Evolutionary conservation across 2,888 invertebrate genomes (phyloP).

Genomic region (Drosophila picticornis): DNA sequence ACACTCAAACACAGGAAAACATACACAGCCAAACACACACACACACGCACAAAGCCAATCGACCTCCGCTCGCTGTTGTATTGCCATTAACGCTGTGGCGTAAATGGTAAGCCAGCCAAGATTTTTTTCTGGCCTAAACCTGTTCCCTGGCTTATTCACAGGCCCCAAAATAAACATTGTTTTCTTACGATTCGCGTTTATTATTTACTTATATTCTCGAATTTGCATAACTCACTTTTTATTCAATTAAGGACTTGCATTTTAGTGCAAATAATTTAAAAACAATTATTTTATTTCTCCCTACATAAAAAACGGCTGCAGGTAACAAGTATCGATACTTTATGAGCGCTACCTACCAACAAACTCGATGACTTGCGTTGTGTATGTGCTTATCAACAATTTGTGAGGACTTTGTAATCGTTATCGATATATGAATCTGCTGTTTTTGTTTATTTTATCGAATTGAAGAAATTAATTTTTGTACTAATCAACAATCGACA

Average conservation of each 20-base stretch:
- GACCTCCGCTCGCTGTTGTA: slow-evolving; percentile 73
- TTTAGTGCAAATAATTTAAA: slow-evolving; percentile 54
- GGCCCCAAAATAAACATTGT: slow-evolving; percentile 19
- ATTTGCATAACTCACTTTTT: slow-evolving; percentile 48
- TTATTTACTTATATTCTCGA: neutral
- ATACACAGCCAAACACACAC: slow-evolving; percentile 27
- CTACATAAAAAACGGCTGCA: slow-evolving; percentile 66
- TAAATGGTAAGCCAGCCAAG: slow-evolving; percentile 78
- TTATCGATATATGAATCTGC: slow-evolving; percentile 37
- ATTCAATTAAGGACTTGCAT: slow-evolving; percentile 58
- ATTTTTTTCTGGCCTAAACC: slow-evolving; percentile 80
- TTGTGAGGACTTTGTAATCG: slow-evolving; percentile 4
- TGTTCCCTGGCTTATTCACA: slow-evolving; percentile 72
- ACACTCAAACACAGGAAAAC: neutral
- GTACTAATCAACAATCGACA: slow-evolving; percentile 36
- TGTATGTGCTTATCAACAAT: slow-evolving; percentile 24
- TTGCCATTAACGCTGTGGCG: slow-evolving; percentile 74
- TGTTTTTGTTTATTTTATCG: neutral
- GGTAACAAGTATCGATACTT: slow-evolving; percentile 58
- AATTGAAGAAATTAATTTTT: neutral
- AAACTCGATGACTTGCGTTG: slow-evolving; percentile 44
- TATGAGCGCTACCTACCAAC: slow-evolving; percentile 44
- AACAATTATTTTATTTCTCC: slow-evolving; percentile 61
- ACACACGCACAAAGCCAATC: slow-evolving; percentile 69
- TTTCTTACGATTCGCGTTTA: slow-evolving; percentile 2